Base-by-base conservation (phyloP, 2,797 vertebrate genomes). In the Podarcis siculus region DNA sequence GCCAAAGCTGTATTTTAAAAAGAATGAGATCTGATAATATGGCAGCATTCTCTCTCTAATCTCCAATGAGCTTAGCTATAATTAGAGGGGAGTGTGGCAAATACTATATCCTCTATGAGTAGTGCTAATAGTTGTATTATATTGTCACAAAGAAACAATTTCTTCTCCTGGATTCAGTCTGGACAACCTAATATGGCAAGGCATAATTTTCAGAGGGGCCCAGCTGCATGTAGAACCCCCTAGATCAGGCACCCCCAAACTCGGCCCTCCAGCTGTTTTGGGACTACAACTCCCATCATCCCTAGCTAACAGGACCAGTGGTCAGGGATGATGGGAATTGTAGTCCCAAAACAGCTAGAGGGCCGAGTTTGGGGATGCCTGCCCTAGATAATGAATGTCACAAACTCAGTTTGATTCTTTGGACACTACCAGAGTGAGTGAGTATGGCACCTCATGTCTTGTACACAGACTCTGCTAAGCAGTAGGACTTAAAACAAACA, bases 91-190 rank as follows among this genome's bases (percentile, higher is more conserved):
- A 86, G 88, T 83, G 88, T 90, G 92, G 91, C 92, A 95, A 35
- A 95, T 89, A 92, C 91, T 92, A 92, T 89, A 93, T 83, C 76
- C 91, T 91, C 92, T 80, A 90, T 90, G 92, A 95, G 93, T 93
- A 95, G 87, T 27, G 1, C 92, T 95, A 95, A 95, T 64, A 64
- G 21, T 90, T 94, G 92, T 90, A 93, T 95, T 94, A 94, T 87
- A 94, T 93, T 93, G 93, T 95, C 93, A 94, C 93, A 96, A 90
- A 93, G 87, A 94, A 94, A 93, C 93, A 85, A 93, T 95, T 95
- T 93, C 81, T 93, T 90, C 92, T 93, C 89, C 88, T n/a, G 39
- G 87, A 94, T 92, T 94, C 7, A 91, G 86, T 91, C 92, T 92
- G 93, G 93, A 91, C 92, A 95, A 89, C 91, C 92, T 89, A 92